These are phyloP conservation scores for Macrophya annulata DNA, from an alignment of 2,888 invertebrate species.

Conservation along the genomic window DNA sequence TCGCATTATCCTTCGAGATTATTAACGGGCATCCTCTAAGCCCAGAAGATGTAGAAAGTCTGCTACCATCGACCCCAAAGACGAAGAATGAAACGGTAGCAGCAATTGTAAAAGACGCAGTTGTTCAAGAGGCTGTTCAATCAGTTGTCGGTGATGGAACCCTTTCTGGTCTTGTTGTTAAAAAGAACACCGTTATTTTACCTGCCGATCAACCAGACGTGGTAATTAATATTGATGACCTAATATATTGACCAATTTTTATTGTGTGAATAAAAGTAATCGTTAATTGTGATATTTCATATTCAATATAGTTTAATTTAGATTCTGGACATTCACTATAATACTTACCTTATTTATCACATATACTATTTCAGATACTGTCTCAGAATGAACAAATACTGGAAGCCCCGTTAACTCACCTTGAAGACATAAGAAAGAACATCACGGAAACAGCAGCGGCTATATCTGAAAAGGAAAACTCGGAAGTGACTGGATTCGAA, in stretches of 20 bases:
- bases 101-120: conserved; percentile 67
- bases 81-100: conserved; percentile 66
- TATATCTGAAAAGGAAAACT: conserved; percentile 49
- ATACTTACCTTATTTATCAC: not conserved
- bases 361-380: conserved; percentile 64
- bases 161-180: conserved; percentile 67
- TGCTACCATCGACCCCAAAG: conserved; percentile 64
- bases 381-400: conserved; percentile 67
- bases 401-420: conserved; percentile 64
- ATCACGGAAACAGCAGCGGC: conserved; percentile 62
- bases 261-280: not conserved
- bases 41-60: conserved; percentile 60
- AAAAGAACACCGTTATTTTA: conserved; percentile 64
- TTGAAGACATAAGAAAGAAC: conserved; percentile 66
- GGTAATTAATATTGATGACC: conserved; percentile 59
- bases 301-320: not conserved
- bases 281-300: not conserved
- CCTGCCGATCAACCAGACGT: conserved; percentile 63
- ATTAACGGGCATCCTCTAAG: conserved; percentile 59
- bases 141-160: conserved; percentile 65
- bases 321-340: not conserved
- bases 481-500: conserved; percentile 1
- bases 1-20: not conserved
- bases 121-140: conserved; percentile 67
- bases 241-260: not conserved